Base-by-base conservation (phyloP, 2,888 invertebrate species). In the Psococerastis gibbosa region DNA sequence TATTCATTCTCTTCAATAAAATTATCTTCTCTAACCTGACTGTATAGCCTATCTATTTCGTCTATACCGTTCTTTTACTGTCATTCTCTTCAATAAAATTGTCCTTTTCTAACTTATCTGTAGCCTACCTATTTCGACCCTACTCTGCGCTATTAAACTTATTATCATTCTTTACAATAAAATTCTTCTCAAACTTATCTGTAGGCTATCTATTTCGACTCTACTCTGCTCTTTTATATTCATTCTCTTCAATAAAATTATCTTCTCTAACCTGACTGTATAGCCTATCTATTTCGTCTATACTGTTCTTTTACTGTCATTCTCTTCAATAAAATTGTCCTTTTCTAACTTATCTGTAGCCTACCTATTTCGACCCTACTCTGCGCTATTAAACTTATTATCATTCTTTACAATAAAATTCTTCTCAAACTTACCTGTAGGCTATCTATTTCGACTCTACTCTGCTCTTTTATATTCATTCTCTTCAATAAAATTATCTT, bases 361-460 rank as follows among this genome's bases (percentile, higher is more conserved):
- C n/a, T n/a, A n/a, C n/a, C n/a, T n/a, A n/a, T n/a, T n/a, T n/a
- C n/a, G n/a, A n/a, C n/a, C n/a, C n/a, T n/a, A n/a, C n/a, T n/a
- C n/a, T n/a, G n/a, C n/a, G n/a, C n/a, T n/a, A n/a, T n/a, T n/a
- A n/a, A n/a, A n/a, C n/a, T n/a, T n/a, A n/a, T n/a, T n/a, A n/a
- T n/a, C n/a, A n/a, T n/a, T n/a, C n/a, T n/a, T n/a, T n/a, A n/a
- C n/a, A n/a, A n/a, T n/a, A n/a, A n/a, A n/a, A n/a, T n/a, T n/a
- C n/a, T n/a, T n/a, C n/a, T n/a, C n/a, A n/a, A n/a, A n/a, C n/a
- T n/a, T n/a, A n/a, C 9, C 16, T 11, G 31, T 42, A 35, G 23
- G 23, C 43, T 33, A 13, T 42, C 31, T 35, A 16, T 43, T 46
- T 46, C 47, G 44, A 48, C 41, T 41, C 43, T 48, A 27, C 18